Conservation (phyloP, 1,140 invertebrate genomes). For the Drosophila erecta region DNA sequence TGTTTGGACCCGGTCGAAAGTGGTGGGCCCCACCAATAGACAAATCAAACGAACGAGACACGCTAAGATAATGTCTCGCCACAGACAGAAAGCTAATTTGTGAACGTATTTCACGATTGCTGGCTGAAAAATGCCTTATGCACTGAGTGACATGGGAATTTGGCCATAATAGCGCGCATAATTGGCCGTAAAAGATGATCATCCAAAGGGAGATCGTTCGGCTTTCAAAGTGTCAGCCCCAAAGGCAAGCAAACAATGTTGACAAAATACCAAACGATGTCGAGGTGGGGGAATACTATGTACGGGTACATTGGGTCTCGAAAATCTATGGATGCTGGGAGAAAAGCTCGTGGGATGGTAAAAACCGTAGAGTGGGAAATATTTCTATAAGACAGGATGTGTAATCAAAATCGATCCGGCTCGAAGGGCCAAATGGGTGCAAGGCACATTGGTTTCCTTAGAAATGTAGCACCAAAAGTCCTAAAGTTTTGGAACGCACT, state of each 20-base stretch:
- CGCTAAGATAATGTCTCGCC: slow-evolving; percentile 40
- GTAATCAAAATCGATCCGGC: not conserved
- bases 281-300: slow-evolving; percentile 45
- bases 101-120: slow-evolving; percentile 76
- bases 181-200: slow-evolving; percentile 68
- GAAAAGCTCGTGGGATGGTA: no score
- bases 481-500: slow-evolving; percentile 9
- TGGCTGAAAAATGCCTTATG: slow-evolving; percentile 55
- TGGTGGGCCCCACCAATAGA: slow-evolving; percentile 53
- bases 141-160: slow-evolving; percentile 82
- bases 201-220: slow-evolving; percentile 42
- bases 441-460: not conserved
- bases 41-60: slow-evolving; percentile 61
- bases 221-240: slow-evolving; percentile 63
- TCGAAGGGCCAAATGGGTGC: not conserved
- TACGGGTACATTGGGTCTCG: slow-evolving; percentile 1
- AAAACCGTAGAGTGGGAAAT: no score
- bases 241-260: slow-evolving; percentile 55
- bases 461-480: not conserved
- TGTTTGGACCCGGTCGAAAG: slow-evolving; percentile 12
- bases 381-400: no score
- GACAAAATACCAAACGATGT: slow-evolving; percentile 64
- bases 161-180: slow-evolving; percentile 77
- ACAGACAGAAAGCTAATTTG: slow-evolving; percentile 72
- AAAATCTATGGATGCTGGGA: slow-evolving; percentile 3